Evolutionary conservation across 2,888 invertebrate species (phyloP).

Genomic region (Lysandra bellargus): DNA sequence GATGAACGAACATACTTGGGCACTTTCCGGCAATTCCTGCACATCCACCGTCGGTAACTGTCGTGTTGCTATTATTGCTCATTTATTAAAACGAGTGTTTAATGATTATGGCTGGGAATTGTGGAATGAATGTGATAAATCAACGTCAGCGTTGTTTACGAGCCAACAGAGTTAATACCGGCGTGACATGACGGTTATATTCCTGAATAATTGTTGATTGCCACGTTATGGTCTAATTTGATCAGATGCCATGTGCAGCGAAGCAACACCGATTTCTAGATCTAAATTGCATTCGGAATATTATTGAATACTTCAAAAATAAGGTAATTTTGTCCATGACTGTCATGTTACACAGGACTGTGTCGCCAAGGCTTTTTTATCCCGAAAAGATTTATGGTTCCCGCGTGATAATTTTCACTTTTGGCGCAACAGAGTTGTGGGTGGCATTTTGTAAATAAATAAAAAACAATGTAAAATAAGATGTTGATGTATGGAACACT

Average conservation of each 20-base stretch:
- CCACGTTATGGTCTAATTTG: constrained; percentile 44
- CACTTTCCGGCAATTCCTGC: too few relatives aligned
- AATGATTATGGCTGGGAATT: constrained; percentile 63
- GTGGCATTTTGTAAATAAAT: too few relatives aligned
- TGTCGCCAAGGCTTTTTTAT: too few relatives aligned
- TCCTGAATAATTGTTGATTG: constrained; percentile 77
- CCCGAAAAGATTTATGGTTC: too few relatives aligned
- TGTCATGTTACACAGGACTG: too few relatives aligned
- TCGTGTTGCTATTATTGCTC: constrained; percentile 34
- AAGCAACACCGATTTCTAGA: background rate
- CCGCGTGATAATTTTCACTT: too few relatives aligned
- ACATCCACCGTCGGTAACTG: too few relatives aligned
- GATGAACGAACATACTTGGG: too few relatives aligned
- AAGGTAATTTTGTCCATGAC: too few relatives aligned
- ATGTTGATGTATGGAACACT: too few relatives aligned
- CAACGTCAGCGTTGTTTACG: constrained; percentile 78
- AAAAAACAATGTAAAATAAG: too few relatives aligned
- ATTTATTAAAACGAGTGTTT: constrained; percentile 63
- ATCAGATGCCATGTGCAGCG: background rate
- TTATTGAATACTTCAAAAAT: background rate
- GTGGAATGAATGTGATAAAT: constrained; percentile 75
- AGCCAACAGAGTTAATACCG: constrained; percentile 79
- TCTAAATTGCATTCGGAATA: background rate
- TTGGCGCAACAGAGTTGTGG: too few relatives aligned
- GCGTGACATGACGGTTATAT: constrained; percentile 77